Evolutionary conservation across 1,140 invertebrate genomes (phyloP).

Genomic region (Dendroctonus ponderosae): DNA sequence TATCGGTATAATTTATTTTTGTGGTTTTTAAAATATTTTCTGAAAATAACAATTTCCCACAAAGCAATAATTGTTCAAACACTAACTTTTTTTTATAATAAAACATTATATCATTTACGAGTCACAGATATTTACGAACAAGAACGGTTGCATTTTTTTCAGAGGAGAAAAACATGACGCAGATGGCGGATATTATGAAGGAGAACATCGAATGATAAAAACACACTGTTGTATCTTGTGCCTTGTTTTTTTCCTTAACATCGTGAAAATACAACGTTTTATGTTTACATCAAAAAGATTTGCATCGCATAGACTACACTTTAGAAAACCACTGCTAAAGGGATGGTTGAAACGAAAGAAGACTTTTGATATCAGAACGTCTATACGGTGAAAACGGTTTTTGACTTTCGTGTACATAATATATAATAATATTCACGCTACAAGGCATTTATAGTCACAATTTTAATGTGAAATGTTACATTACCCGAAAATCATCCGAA

Average conservation of each 20-base stretch:
- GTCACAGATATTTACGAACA: conserved; percentile 50
- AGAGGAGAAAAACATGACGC: conserved; percentile 39
- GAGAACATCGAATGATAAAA: conserved; percentile 29
- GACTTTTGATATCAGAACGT: too few relatives aligned
- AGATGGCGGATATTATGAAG: conserved; percentile 8
- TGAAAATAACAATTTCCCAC: conserved; percentile 55
- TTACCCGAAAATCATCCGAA: conserved; percentile 33
- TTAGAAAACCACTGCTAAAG: not conserved
- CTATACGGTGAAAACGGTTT: too few relatives aligned
- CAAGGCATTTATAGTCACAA: conserved; percentile 52
- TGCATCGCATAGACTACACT: not conserved
- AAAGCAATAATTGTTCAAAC: conserved; percentile 53
- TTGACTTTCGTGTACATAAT: not conserved
- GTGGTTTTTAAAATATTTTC: conserved; percentile 53
- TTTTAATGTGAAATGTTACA: conserved; percentile 42
- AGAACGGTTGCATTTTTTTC: conserved; percentile 44
- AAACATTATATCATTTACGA: conserved; percentile 46
- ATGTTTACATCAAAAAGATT: conserved; percentile 22
- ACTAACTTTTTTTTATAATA: conserved; percentile 49
- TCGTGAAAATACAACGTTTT: conserved; percentile 47
- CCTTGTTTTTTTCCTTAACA: conserved; percentile 42
- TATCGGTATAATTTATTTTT: conserved; percentile 52
- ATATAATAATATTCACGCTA: conserved; percentile 48
- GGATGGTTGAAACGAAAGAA: too few relatives aligned
- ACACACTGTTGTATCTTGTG: conserved; percentile 10